Percentiles rank a stretch among this genome's conserved stretches.
These are phyloP conservation scores for Brachynemurus nebulosus DNA, from an alignment of 2,888 invertebrate genomes.

Conservation along the genomic window DNA sequence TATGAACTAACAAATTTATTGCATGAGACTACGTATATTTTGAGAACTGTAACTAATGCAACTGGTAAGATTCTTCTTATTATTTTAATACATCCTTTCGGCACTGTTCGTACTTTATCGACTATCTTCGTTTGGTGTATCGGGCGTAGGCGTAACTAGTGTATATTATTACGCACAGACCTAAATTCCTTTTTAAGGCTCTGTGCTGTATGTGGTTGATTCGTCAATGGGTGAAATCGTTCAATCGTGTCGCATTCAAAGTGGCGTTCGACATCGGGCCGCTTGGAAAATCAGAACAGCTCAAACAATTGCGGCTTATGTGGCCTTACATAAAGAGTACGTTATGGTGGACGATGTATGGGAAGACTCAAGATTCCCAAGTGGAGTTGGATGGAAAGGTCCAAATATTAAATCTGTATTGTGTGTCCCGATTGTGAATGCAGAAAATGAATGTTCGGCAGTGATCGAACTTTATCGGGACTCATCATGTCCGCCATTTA, in stretches of 20 bases:
- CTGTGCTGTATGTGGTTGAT: conserved; percentile 38
- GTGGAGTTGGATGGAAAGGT: conserved; percentile 26
- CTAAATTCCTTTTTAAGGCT: background rate
- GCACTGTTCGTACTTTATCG: too few relatives aligned
- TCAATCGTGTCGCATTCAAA: conserved; percentile 35
- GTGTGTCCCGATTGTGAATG: conserved; percentile 44
- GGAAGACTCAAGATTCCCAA: conserved; percentile 40
- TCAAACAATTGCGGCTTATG: conserved; percentile 41
- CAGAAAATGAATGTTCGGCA: conserved; percentile 42
- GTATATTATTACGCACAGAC: background rate
- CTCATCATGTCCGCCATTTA: conserved; percentile 23
- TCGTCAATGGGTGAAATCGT: conserved; percentile 38
- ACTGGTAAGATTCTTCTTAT: too few relatives aligned
- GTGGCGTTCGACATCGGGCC: conserved; percentile 37
- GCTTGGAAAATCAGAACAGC: conserved; percentile 42
- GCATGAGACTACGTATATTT: conserved; percentile 41
- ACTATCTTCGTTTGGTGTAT: too few relatives aligned
- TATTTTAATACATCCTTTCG: too few relatives aligned
- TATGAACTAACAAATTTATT: conserved; percentile 40
- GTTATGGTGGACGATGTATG: conserved; percentile 40
- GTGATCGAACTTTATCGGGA: conserved; percentile 43
- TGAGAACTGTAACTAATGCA: conserved; percentile 40
- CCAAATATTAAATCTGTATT: conserved; percentile 41
- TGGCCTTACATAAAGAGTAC: conserved; percentile 39
- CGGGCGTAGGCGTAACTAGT: too few relatives aligned